A percentile compares a stretch with the other conserved stretches of the same genome.
Evolutionary conservation across 2,888 invertebrate species (phyloP).

Genomic region (Drosophila colorata): DNA sequence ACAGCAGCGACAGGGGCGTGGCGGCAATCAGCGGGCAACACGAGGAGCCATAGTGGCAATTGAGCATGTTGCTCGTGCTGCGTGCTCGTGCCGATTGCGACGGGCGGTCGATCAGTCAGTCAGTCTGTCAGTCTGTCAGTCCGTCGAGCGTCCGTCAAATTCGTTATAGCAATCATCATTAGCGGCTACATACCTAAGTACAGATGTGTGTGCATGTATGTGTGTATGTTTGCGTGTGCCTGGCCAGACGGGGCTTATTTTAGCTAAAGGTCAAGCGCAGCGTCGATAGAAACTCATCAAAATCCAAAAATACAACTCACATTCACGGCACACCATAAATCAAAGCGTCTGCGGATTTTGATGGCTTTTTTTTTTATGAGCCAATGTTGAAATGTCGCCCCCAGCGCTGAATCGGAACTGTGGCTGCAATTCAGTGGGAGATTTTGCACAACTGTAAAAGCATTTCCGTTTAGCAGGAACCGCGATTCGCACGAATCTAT

Average conservation of each 20-base stretch:
- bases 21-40: constrained; percentile 63
- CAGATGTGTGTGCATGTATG: constrained; percentile 7
- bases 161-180: constrained; percentile 77
- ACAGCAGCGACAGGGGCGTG: constrained; percentile 26
- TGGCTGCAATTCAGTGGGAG: constrained; percentile 3
- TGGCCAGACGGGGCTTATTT: constrained; percentile 67
- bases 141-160: constrained; percentile 43
- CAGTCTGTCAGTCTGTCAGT: constrained; percentile 26
- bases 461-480: constrained; percentile 70
- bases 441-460: constrained; percentile 48
- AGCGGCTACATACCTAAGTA: constrained; percentile 27
- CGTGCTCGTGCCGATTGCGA: constrained; percentile 70
- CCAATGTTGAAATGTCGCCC: constrained; percentile 38
- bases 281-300: constrained; percentile 56
- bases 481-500: constrained; percentile 48
- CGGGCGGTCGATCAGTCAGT: constrained; percentile 35
- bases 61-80: constrained; percentile 76
- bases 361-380: constrained; percentile 22
- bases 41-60: constrained; percentile 71
- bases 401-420: constrained; percentile 41
- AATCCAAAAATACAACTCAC: constrained; percentile 53
- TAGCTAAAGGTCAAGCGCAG: constrained; percentile 72
- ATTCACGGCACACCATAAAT: constrained; percentile 52
- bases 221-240: constrained; percentile 22
- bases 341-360: constrained; percentile 46